Conservation (phyloP, 2,888 invertebrate species). For the Tipula unca region DNA sequence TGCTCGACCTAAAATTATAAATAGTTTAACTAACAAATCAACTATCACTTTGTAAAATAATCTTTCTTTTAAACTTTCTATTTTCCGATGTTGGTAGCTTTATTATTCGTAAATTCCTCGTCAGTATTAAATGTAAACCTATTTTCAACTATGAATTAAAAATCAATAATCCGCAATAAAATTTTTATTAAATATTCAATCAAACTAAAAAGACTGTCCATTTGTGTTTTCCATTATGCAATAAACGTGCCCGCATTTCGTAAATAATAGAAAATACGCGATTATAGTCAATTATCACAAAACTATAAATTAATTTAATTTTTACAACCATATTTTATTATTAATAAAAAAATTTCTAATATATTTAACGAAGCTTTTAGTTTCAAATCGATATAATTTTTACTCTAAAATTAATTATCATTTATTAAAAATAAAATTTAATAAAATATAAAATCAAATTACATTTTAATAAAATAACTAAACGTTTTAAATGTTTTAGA, state of each 20-base stretch:
- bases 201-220: not conserved
- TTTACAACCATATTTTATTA: not conserved
- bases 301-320: not conserved
- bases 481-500: not conserved
- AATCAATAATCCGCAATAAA: not conserved
- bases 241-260: not conserved
- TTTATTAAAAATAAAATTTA: not conserved
- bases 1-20: too few species aligned
- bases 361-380: not conserved
- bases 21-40: too few species aligned
- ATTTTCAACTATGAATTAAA: not conserved
- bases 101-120: not conserved
- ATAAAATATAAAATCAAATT: not conserved
- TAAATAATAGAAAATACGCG: not conserved
- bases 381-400: not conserved
- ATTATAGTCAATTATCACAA: not conserved
- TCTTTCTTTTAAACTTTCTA: too few species aligned
- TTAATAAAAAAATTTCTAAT: not conserved
- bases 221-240: not conserved
- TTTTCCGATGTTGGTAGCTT: too few species aligned
- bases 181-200: not conserved
- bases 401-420: not conserved
- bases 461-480: too few species aligned
- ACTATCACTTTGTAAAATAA: too few species aligned
- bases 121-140: not conserved